A percentile compares a stretch with the other conserved stretches of the same genome.
phyloP scores from a whole-genome alignment of 2,113 vertebrate species.

The Rhynchomys soricoides region DNA sequence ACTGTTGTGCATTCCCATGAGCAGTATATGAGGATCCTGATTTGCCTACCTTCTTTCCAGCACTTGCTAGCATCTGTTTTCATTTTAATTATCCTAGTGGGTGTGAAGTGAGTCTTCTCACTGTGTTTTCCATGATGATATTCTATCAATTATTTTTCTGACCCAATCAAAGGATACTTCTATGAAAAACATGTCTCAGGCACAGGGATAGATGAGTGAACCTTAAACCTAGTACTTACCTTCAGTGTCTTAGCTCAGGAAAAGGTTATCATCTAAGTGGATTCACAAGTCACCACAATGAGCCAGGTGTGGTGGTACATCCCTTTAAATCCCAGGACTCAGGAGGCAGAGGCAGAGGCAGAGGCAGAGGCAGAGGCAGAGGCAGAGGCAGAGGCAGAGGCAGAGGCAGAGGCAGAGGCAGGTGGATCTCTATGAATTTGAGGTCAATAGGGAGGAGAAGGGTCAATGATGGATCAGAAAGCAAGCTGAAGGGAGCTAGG shows the following conservation, averaged over 20 bases:
- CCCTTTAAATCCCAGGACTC: not conserved
- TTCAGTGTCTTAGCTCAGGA: not conserved
- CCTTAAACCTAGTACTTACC: not conserved
- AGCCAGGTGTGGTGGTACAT: not conserved
- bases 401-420: no score
- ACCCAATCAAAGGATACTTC: not conserved
- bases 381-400: no score
- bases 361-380: not conserved
- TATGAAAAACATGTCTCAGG: not conserved
- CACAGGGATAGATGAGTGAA: not conserved
- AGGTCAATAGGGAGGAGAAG: not conserved
- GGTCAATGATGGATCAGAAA: conserved; percentile 11
- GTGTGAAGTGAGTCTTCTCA: not conserved
- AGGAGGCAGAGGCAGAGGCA: not conserved
- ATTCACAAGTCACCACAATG: not conserved
- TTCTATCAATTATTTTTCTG: not conserved
- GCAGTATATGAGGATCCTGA: not conserved
- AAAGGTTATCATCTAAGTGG: not conserved
- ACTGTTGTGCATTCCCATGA: not conserved
- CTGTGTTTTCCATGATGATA: not conserved
- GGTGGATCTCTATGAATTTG: not conserved
- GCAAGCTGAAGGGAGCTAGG: conserved; percentile 5
- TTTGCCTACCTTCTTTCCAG: not conserved
- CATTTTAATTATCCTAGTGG: not conserved
- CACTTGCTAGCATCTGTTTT: not conserved